Percentiles rank a stretch among this genome's conserved stretches.
Conservation (phyloP, 2,888 invertebrate genomes). For the Cotesia congregata region DNA sequence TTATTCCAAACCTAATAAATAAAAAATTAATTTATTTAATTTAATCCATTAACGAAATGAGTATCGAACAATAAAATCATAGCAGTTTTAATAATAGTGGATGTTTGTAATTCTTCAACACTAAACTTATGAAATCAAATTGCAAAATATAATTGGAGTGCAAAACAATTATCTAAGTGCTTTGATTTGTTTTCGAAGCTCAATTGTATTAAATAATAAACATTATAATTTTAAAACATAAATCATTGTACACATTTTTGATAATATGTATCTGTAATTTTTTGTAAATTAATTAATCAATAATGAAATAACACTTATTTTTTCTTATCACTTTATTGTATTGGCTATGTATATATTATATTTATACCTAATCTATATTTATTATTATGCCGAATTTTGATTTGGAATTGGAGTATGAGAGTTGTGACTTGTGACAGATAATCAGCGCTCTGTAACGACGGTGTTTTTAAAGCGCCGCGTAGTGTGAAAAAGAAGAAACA, state of each 20-base stretch:
- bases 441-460: too few relatives aligned
- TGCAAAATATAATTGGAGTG: neutral
- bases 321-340: conserved; percentile 6
- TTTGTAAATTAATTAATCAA: neutral
- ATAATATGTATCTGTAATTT: neutral
- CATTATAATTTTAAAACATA: neutral
- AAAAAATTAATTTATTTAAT: conserved; percentile 3
- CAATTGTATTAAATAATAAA: neutral
- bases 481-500: too few relatives aligned
- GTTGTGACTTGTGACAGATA: too few relatives aligned
- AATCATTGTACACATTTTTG: neutral
- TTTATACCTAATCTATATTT: neutral
- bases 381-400: too few relatives aligned
- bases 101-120: neutral
- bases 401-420: too few relatives aligned
- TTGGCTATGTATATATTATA: neutral
- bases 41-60: conserved; percentile 5
- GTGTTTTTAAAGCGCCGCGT: too few relatives aligned
- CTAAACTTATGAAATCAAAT: conserved; percentile 7
- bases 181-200: neutral
- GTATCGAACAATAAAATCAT: conserved; percentile 14
- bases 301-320: conserved; percentile 3
- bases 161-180: neutral
- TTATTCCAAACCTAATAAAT: neutral
- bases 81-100: neutral